Percentiles rank a stretch among this genome's conserved stretches.
These are phyloP conservation scores for Megaceryle torquata DNA, from an alignment of 2,113 vertebrate species.

Conservation along the genomic window DNA sequence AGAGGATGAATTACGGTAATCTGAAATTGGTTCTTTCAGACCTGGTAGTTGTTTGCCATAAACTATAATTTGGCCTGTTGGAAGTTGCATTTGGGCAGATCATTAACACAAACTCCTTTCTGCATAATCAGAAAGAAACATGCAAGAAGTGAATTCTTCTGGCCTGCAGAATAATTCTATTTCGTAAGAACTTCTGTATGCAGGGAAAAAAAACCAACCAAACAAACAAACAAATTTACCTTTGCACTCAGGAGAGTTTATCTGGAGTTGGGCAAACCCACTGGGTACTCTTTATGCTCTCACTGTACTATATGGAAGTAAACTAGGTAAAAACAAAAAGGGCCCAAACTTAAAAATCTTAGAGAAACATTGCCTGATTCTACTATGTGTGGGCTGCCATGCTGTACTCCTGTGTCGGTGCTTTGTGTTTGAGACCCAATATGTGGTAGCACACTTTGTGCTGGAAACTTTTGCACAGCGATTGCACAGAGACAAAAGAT, in stretches of 20 bases:
- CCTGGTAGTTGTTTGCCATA: neutral
- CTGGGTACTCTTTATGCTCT: neutral
- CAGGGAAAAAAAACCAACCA: neutral
- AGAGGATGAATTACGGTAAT: neutral
- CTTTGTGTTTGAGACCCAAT: neutral
- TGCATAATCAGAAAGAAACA: neutral
- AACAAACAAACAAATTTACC: neutral
- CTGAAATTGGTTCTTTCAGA: neutral
- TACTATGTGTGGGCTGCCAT: neutral
- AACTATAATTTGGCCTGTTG: neutral
- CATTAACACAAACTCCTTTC: neutral
- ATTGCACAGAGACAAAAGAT: neutral
- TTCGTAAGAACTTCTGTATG: neutral
- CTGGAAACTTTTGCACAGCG: neutral
- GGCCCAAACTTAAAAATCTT: neutral
- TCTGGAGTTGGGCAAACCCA: neutral
- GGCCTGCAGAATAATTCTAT: neutral
- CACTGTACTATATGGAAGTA: neutral
- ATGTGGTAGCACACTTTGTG: neutral
- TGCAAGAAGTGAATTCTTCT: neutral
- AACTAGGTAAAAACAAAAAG: neutral
- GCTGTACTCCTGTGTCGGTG: neutral
- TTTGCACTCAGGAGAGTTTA: neutral
- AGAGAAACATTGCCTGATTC: neutral
- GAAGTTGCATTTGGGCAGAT: neutral